phyloP scores from a whole-genome alignment of 2,113 vertebrate genomes.

The Psittacara wagleri region DNA sequence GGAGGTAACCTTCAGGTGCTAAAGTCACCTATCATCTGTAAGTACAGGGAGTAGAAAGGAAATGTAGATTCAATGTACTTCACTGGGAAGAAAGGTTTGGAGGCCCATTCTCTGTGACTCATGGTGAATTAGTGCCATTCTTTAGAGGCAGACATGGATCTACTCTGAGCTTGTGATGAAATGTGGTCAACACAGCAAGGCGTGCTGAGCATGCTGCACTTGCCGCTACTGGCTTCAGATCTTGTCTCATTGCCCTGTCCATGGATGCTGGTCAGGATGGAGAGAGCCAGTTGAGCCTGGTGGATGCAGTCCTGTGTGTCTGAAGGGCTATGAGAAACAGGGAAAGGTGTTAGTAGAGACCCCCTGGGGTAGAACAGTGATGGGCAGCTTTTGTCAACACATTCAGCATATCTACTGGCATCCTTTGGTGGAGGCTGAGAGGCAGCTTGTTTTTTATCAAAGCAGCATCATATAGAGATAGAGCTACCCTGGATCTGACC shows the following conservation, averaged over 20 bases:
- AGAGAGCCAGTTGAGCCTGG: neutral
- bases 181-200: neutral
- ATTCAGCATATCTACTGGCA: accelerated
- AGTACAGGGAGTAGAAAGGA: neutral
- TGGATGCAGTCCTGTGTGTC: neutral
- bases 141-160: neutral
- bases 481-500: neutral
- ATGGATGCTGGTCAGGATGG: accelerated
- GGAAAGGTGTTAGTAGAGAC: neutral
- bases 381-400: neutral
- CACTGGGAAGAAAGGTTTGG: neutral
- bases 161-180: neutral
- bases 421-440: neutral
- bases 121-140: neutral
- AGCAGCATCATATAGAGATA: neutral
- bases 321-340: neutral
- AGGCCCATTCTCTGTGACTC: neutral
- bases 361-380: too few species aligned
- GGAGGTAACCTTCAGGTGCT: neutral
- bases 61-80: neutral
- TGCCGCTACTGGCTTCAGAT: neutral
- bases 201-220: accelerated
- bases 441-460: neutral
- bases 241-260: too few species aligned
- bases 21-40: neutral